These are phyloP conservation scores for Alligator mississippiensis DNA, from an alignment of 2,113 vertebrate genomes.

Conservation along the genomic window DNA sequence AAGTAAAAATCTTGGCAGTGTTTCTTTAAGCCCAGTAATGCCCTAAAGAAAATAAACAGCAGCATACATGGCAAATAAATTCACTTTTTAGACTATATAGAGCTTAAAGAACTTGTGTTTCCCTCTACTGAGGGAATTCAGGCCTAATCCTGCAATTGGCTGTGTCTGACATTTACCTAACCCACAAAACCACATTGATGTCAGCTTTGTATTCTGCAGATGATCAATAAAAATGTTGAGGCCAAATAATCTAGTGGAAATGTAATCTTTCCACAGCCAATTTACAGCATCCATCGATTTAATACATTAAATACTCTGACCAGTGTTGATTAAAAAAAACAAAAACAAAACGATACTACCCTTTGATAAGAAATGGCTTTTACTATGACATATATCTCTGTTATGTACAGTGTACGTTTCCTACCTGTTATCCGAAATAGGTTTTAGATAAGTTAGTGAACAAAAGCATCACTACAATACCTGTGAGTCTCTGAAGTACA, in stretches of 20 bases:
- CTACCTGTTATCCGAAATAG: background rate
- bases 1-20: background rate
- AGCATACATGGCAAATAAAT: background rate
- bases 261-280: background rate
- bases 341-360: background rate
- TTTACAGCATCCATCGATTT: background rate
- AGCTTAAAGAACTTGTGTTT: slow-evolving; percentile 5
- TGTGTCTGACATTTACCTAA: background rate
- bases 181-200: background rate
- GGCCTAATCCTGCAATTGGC: background rate
- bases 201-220: background rate
- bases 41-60: background rate
- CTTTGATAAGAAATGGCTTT: background rate
- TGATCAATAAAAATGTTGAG: too few relatives aligned
- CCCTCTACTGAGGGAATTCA: slow-evolving; percentile 21
- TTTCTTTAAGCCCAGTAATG: background rate
- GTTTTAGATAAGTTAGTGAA: background rate
- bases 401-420: background rate
- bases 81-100: background rate
- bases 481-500: slow-evolving; percentile 98
- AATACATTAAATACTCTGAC: background rate
- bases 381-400: fast-evolving
- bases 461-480: slow-evolving; percentile 65
- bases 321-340: background rate
- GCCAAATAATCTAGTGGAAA: too few relatives aligned